Evolutionary conservation across 1,140 invertebrate species (phyloP), one percentile per base, ranked within the genome.

Genomic region (Calosoma granatense): DNA sequence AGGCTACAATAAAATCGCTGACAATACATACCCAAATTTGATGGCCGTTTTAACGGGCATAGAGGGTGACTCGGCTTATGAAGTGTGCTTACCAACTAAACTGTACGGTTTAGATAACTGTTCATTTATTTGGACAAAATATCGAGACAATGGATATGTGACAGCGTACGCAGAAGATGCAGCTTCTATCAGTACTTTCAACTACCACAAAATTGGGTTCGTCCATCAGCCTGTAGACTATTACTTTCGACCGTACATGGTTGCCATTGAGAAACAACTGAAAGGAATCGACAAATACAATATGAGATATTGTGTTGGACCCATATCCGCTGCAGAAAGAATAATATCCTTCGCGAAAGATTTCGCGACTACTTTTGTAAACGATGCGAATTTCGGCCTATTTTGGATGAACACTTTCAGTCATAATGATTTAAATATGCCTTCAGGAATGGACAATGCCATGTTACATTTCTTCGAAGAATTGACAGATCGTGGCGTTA

Each of bases 11-110:
- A 86, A 85, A 70, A 77, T 83, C 61, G 88, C 80, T 1, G 87
- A 88, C 62, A 90, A 91, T 61, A 91, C 87, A 0, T 90, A 87
- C 66, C 87, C 88, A 0, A 92, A 92, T 69, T 65, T 92, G 19
- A 85, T 92, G 77, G 84, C 88, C 0, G 70, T 86, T 2, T 70
- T 91, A 20, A 86, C 82, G 1, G 89, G 88, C 1, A 74, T 78
- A 43, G 81, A 69, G 67, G 64, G 72, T 52, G 61, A 63, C 12
- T 71, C 73, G 59, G 70, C 77, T 14, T 68, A 75, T 57, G 57
- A 67, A 14, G 67, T 72, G 61, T 85, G 81, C 63, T 69, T 72
- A 55, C 77, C 81, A 1, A 72, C 66, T 54, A 65, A 64, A 23
- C 58, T 70, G 0, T 74, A 73, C 30, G 72, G 70, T 14, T 63